phyloP scores from a whole-genome alignment of 2,113 vertebrate species.

The Prochilodus magdalenae region DNA sequence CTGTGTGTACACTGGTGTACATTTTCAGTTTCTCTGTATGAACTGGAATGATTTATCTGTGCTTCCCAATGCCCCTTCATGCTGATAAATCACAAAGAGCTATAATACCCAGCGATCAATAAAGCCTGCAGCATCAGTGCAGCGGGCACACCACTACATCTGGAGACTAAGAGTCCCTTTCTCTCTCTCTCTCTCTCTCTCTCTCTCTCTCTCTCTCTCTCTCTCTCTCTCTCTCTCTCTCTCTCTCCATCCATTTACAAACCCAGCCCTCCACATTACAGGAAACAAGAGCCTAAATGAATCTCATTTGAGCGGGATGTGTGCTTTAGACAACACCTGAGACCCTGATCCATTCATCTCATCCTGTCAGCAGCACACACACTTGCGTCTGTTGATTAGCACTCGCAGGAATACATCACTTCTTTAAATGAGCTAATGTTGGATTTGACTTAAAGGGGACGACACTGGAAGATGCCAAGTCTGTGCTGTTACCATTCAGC shows the following conservation, averaged over 20 bases:
- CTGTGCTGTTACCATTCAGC: no score
- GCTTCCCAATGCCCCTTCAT: constrained; percentile 27
- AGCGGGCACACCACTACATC: neutral
- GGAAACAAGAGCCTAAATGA: neutral
- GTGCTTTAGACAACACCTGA: constrained; percentile 6
- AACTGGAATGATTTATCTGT: constrained; percentile 38
- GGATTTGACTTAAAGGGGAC: no score
- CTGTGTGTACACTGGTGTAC: neutral
- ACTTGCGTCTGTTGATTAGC: neutral
- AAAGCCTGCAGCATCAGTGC: constrained; percentile 28
- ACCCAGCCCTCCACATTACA: neutral
- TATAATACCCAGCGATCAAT: constrained; percentile 57
- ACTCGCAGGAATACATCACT: no score
- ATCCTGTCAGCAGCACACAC: constrained; percentile 28
- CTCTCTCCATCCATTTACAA: neutral
- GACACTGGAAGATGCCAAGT: no score
- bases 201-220: neutral
- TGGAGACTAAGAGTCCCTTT: neutral
- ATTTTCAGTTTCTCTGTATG: constrained; percentile 18
- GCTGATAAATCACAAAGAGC: constrained; percentile 58
- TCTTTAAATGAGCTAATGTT: no score
- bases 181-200: neutral
- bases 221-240: neutral
- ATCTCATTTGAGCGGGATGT: neutral
- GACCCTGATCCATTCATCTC: constrained; percentile 17